Evolutionary conservation across 1,140 invertebrate species (phyloP).

Genomic region (Drosophila sturtevanti): DNA sequence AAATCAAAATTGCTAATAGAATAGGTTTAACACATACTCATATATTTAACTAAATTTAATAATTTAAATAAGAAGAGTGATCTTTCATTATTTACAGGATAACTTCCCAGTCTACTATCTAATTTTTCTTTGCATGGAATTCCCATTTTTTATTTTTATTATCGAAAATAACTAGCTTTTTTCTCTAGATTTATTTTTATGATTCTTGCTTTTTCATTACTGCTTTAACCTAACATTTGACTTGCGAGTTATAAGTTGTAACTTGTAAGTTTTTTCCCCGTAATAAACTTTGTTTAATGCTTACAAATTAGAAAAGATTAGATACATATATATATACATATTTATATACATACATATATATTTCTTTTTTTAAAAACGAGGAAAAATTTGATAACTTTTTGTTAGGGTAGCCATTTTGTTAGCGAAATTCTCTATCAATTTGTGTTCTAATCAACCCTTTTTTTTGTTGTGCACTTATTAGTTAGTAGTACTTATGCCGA

Average conservation of each 20-base stretch:
- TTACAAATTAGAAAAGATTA: conserved; percentile 55
- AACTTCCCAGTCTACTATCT: not conserved
- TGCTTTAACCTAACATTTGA: conserved; percentile 54
- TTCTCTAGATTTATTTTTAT: conserved; percentile 72
- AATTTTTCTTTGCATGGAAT: not conserved
- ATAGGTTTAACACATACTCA: no score
- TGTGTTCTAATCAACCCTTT: no score
- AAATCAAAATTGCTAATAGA: no score
- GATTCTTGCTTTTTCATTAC: conserved; percentile 40
- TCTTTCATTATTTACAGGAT: not conserved
- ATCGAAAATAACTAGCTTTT: conserved; percentile 72
- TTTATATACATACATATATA: not conserved
- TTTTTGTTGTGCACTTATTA: not conserved
- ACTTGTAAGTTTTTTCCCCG: conserved; percentile 37
- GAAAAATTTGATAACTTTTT: conserved; percentile 40
- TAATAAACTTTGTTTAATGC: conserved; percentile 37
- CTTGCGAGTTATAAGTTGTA: conserved; percentile 17
- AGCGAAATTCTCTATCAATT: not conserved
- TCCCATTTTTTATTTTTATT: conserved; percentile 71
- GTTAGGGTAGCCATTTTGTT: conserved; percentile 46
- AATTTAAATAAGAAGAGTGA: no score
- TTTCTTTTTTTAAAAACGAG: not conserved
- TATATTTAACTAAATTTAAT: no score
- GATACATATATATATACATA: conserved; percentile 6
- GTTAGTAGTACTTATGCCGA: not conserved